phyloP scores from a whole-genome alignment of 2,797 vertebrate genomes.

The Nothura maculosa region DNA sequence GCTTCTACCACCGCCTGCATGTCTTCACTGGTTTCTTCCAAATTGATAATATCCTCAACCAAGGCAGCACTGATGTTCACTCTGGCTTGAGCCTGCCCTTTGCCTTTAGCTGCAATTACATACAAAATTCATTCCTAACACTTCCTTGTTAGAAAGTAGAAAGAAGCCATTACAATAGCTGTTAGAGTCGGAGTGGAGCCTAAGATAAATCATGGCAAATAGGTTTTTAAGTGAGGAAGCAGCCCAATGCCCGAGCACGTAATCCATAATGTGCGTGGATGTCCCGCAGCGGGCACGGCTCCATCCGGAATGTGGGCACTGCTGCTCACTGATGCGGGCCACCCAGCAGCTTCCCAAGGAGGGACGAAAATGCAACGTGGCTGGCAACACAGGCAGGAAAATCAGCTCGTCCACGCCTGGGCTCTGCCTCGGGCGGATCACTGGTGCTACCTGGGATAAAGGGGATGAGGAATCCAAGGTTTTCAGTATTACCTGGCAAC shows the following conservation, averaged over 20 bases:
- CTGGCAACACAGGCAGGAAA: rapidly evolving
- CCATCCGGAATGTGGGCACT: rapidly evolving
- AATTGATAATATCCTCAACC: constrained; percentile 92
- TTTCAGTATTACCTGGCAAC: neutral
- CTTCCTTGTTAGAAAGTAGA: neutral
- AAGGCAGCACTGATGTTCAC: constrained; percentile 90
- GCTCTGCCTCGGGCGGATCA: neutral
- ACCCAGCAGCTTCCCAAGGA: neutral
- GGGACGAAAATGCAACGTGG: rapidly evolving
- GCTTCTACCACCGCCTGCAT: constrained; percentile 86
- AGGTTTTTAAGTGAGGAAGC: neutral
- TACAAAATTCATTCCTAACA: neutral
- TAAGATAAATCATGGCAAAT: neutral
- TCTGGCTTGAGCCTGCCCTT: constrained; percentile 86
- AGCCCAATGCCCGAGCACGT: neutral
- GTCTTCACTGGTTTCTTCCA: constrained; percentile 88
- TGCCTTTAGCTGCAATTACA: constrained; percentile 87
- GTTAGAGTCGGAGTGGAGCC: neutral
- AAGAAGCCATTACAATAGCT: neutral
- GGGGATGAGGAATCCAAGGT: neutral
- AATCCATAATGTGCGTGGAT: neutral
- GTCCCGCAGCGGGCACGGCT: rapidly evolving
- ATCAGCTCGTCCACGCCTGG: neutral
- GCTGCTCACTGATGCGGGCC: neutral
- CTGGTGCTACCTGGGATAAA: rapidly evolving